phyloP scores from a whole-genome alignment of 2,888 invertebrate genomes.

The Harpalus rufipes region DNA sequence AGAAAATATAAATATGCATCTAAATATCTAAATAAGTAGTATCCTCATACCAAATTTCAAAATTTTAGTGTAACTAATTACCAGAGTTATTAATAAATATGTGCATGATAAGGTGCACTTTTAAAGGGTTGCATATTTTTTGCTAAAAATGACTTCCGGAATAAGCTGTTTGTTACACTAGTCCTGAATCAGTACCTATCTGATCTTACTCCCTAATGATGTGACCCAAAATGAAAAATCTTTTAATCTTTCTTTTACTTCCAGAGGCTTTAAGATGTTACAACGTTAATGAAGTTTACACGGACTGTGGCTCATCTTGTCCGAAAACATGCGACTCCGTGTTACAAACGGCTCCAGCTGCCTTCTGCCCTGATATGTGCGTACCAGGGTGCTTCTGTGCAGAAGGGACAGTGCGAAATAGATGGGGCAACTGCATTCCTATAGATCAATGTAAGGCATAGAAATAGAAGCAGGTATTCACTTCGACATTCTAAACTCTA shows the following conservation, averaged over 20 bases:
- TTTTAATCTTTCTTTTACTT: slow-evolving; percentile 29
- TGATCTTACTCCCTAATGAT: background rate
- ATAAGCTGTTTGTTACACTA: too few species aligned
- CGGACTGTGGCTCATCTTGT: slow-evolving; percentile 59
- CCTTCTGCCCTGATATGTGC: slow-evolving; percentile 37
- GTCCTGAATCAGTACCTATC: too few species aligned
- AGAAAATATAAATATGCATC: too few species aligned
- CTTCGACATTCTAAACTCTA: background rate
- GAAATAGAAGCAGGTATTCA: slow-evolving; percentile 25
- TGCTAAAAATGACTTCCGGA: too few species aligned
- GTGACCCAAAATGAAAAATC: background rate
- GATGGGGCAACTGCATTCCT: slow-evolving; percentile 64
- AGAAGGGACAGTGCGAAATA: slow-evolving; percentile 53
- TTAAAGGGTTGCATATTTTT: too few species aligned
- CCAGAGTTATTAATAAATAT: too few species aligned
- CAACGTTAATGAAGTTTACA: slow-evolving; percentile 53
- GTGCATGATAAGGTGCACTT: too few species aligned
- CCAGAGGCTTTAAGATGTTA: slow-evolving; percentile 52
- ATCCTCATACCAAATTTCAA: too few species aligned
- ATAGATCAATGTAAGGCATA: slow-evolving; percentile 60
- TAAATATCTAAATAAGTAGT: too few species aligned
- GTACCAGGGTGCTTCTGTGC: slow-evolving; percentile 63
- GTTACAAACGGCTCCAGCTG: slow-evolving; percentile 6
- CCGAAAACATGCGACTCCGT: slow-evolving; percentile 51
- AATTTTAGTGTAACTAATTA: too few species aligned